phyloP scores from a whole-genome alignment of 2,797 vertebrate species.

The Nyctalus aviator region DNA sequence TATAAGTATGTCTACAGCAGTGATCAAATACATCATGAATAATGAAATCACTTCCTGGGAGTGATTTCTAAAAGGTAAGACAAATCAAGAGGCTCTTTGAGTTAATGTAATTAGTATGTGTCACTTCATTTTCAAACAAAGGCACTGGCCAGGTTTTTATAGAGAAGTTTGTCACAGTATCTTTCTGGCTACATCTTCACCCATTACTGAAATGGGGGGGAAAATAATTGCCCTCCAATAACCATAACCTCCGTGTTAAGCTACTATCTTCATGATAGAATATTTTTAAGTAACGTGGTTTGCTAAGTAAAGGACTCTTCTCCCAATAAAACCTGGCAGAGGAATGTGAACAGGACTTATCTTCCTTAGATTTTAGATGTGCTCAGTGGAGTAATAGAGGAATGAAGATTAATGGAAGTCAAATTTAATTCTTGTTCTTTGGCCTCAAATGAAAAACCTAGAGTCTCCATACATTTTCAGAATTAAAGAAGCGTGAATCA shows the following conservation, averaged over 20 bases:
- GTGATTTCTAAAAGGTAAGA: conserved; percentile 49
- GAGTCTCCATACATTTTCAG: conserved; percentile 26
- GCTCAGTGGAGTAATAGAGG: background rate
- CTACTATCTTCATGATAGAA: background rate
- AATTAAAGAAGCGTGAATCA: conserved; percentile 52
- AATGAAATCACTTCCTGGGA: background rate
- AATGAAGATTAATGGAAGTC: conserved; percentile 58
- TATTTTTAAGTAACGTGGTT: conserved; percentile 37
- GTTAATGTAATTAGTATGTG: background rate
- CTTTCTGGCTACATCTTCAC: conserved; percentile 32
- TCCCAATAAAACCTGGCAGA: background rate
- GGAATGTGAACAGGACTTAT: conserved; percentile 5
- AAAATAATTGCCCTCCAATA: background rate
- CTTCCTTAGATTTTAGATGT: conserved; percentile 54
- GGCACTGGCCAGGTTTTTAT: conserved; percentile 28
- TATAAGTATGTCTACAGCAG: background rate
- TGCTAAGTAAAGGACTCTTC: conserved; percentile 24
- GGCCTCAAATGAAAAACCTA: conserved; percentile 49
- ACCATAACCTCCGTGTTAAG: conserved; percentile 15
- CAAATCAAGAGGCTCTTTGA: conserved; percentile 10
- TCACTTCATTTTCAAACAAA: conserved; percentile 47
- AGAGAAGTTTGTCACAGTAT: conserved; percentile 54
- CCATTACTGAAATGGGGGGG: background rate
- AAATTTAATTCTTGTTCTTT: conserved; percentile 61
- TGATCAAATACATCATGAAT: conserved; percentile 44